Evolutionary conservation across 2,888 invertebrate genomes (phyloP).

Genomic region (Agonopterix alstromeriana): DNA sequence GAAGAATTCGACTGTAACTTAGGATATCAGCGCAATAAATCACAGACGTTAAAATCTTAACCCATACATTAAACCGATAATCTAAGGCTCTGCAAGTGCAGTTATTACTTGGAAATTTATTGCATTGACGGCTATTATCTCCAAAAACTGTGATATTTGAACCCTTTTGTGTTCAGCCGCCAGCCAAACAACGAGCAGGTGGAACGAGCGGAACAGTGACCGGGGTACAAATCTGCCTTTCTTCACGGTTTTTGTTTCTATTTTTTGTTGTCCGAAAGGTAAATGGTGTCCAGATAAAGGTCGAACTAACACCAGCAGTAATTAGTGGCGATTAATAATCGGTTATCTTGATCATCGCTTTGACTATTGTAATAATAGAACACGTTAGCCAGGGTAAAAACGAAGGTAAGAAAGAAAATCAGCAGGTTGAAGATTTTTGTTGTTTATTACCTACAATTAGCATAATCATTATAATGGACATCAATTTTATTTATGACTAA

Average conservation of each 20-base stretch:
- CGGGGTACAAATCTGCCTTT: slow-evolving; percentile 54
- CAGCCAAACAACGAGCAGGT: slow-evolving; percentile 70
- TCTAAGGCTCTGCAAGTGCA: slow-evolving; percentile 62
- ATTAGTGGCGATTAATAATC: slow-evolving; percentile 75
- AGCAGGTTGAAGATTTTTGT: too few species aligned
- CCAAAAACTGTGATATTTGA: slow-evolving; percentile 70
- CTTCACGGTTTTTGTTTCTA: slow-evolving; percentile 66
- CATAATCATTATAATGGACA: too few species aligned
- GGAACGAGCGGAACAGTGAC: slow-evolving; percentile 68
- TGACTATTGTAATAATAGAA: slow-evolving; percentile 56
- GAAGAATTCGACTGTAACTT: slow-evolving; percentile 9
- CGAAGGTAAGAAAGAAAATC: too few species aligned
- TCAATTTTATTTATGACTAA: too few species aligned
- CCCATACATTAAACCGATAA: slow-evolving; percentile 55
- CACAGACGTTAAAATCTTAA: slow-evolving; percentile 42
- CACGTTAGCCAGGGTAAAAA: slow-evolving; percentile 12
- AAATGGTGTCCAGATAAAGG: slow-evolving; percentile 73
- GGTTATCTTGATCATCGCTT: slow-evolving; percentile 68
- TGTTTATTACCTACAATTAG: too few species aligned
- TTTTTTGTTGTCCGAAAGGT: slow-evolving; percentile 45
- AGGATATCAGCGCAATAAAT: slow-evolving; percentile 40
- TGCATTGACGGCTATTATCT: slow-evolving; percentile 57
- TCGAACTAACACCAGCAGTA: slow-evolving; percentile 76
- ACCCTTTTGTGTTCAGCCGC: slow-evolving; percentile 70
- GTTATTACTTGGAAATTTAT: slow-evolving; percentile 71